Evolutionary conservation across 2,113 vertebrate species (phyloP), one percentile per base, ranked within the genome.

Genomic region (Bettongia penicillata): DNA sequence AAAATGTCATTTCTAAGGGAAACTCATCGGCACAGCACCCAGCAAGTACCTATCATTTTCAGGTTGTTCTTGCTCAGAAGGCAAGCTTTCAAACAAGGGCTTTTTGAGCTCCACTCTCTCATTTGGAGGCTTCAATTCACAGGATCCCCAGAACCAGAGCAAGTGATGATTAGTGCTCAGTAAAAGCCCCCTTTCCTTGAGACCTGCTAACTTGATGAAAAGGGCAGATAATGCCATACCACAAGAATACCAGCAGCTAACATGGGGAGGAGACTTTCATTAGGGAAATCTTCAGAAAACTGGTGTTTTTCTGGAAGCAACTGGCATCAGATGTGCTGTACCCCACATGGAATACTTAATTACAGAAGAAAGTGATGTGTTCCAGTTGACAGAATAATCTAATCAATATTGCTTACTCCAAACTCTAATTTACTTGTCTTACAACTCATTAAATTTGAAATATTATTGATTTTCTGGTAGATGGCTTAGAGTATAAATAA

Each of bases 351-450:
- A 98, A 98, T 96, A 97, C 96, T 98, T 98, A 98, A 98, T 98
- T 98, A 98, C 95, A 97, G 97, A 97, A 93, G 93, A 97, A 98
- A 98, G 96, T 98, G 98, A 97, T 94, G 96, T 98, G 98, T 98
- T 98, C 94, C 98, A 98, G 97, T 93, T 97, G 98, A 98, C 94
- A 95, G 97, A 94, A 95, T 98, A 98, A 98, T 94, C 93, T 93
- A 97, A 98, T 98, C 98, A 97, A 98, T 98, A 97, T 94, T 97
- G 97, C 95, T 98, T 97, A 97, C 77, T 97, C 98, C 93, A 96
- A 97, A 98, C 97, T 98, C 97, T 98, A 98, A 99, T 98, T 99
- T 98, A 98, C 98, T 98, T 98, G 98, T 98, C 98, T 97, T 98
- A 98, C 97, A 98, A 98, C 97, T 98, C 98, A 98, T 98, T 98